Percentiles rank a stretch among this genome's conserved stretches.
Evolutionary conservation across 2,797 vertebrate genomes (phyloP).

Genomic region (Lepidocolaptes lacrymiger): DNA sequence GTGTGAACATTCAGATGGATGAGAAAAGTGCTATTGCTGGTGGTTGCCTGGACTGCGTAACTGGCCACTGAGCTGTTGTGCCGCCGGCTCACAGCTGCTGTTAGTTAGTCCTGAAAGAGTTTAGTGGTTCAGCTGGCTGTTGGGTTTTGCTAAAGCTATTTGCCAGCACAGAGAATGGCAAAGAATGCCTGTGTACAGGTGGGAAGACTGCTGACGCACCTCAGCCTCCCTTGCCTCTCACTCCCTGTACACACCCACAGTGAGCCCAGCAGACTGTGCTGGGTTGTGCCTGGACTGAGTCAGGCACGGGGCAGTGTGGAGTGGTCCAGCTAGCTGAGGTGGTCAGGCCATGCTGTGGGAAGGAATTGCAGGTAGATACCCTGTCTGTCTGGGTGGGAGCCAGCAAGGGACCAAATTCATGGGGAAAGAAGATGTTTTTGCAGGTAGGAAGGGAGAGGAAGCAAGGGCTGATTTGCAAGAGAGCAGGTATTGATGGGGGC

Average conservation of each 20-base stretch:
- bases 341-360: neutral
- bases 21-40: neutral
- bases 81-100: neutral
- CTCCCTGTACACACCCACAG: neutral
- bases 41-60: neutral
- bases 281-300: neutral
- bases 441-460: neutral
- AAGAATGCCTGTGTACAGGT: neutral
- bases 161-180: neutral
- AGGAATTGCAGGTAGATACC: neutral
- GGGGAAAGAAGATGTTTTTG: neutral
- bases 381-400: neutral
- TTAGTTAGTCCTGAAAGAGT: neutral
- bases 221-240: neutral
- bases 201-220: neutral
- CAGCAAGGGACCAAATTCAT: neutral
- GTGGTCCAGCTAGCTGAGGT: neutral
- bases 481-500: neutral
- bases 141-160: neutral
- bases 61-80: neutral
- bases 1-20: neutral
- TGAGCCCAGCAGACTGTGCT: neutral
- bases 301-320: fast-evolving
- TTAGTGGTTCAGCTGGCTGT: neutral
- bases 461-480: neutral